Base-by-base conservation (phyloP, 2,113 vertebrate genomes). In the Ptilorrhoa leucosticta region DNA sequence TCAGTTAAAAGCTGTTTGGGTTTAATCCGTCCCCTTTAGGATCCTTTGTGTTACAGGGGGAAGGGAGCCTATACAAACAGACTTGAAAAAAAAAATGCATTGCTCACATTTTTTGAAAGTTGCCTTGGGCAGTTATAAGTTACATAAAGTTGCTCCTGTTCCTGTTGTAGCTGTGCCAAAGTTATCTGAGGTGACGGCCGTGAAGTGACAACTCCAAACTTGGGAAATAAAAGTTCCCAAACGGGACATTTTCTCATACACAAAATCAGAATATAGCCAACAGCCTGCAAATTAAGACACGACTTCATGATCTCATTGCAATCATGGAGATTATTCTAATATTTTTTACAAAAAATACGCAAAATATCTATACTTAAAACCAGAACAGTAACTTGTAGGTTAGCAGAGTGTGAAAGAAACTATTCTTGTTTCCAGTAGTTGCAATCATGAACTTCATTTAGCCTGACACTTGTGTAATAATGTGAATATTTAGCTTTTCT, bases 71-170 rank as follows among this genome's bases (percentile, higher is more conserved):
- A 2, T 37, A 18, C 24, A 93, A 87, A 87, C 40, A 88, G 13
- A 60, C 56, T 58, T 57, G 7, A 11, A 1, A 1, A 4, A 6
- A 19, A 44, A 89, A 93, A 51, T 14, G 69, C 95, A 95, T 96
- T 94, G 42, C 31, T 95, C 45, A 70, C 71, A 93, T 95, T 94
- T 64, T 96, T 95, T 91, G 19, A 81, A 64, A 84, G 83, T 69
- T 47, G 77, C 95, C 72, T 90, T 21, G 37, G 87, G 87, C 69
- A 56, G 70, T 96, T 93, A 87, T 93, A 97, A 95, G 61, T 97
- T 94, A 97, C 54, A 92, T 93, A 96, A 96, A 96, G 66, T 94
- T 93, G 57, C 79, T 90, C 33, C 57, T 22, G 84, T 85, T 87
- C 91, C 73, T 87, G 50, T 61, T 69, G 87, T 30, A 83, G 37